Evolutionary conservation across 2,113 vertebrate species (phyloP).

Genomic region (Prunella fulvescens): DNA sequence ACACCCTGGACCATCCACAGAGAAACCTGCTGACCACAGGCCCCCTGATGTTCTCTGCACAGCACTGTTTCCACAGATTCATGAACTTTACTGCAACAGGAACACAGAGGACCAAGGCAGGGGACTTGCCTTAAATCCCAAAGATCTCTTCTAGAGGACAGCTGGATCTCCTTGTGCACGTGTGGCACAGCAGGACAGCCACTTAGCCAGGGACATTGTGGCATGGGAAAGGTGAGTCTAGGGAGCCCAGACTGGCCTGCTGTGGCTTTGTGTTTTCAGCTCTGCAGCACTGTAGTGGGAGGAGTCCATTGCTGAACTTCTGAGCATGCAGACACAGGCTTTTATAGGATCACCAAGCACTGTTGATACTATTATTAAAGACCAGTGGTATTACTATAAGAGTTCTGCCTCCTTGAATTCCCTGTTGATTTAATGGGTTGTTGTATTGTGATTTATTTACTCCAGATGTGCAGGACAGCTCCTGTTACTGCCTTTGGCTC

Average conservation of each 20-base stretch:
- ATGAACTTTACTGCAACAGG: background rate
- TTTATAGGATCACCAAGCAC: background rate
- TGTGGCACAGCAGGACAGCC: background rate
- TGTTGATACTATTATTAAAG: background rate
- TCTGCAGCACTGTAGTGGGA: background rate
- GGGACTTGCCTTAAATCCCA: slow-evolving; percentile 51
- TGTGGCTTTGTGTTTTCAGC: background rate
- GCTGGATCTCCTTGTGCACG: background rate
- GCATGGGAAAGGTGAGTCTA: background rate
- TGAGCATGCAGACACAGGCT: background rate
- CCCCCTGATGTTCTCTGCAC: background rate
- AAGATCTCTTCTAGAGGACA: background rate
- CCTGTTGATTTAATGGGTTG: background rate
- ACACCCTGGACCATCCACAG: background rate
- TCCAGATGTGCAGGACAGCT: background rate
- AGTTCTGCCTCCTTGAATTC: background rate
- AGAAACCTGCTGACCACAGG: background rate
- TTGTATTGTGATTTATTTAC: background rate
- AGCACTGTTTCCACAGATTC: background rate
- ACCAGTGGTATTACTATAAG: background rate
- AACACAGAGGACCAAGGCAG: background rate
- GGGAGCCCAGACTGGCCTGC: background rate
- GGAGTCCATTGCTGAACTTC: background rate
- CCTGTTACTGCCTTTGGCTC: background rate
- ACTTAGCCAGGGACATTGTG: background rate